Conservation (phyloP, 2,113 vertebrate species). For the Xiphorhynchus elegans region DNA sequence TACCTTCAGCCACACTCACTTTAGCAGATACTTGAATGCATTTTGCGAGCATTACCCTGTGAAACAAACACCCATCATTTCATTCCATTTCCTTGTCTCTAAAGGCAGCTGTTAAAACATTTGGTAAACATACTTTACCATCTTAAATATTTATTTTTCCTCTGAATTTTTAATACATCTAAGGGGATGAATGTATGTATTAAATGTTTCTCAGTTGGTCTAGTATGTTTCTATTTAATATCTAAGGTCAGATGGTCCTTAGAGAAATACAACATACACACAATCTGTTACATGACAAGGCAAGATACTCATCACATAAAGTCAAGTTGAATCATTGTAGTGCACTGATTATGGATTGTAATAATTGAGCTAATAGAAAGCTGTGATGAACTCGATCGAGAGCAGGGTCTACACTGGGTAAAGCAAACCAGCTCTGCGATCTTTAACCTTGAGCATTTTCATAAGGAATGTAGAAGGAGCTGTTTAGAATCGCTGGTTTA, state of each 20-base stretch:
- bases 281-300: conserved; percentile 82
- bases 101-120: conserved; percentile 78
- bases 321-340: conserved; percentile 76
- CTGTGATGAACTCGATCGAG: conserved; percentile 4
- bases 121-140: conserved; percentile 82
- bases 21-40: conserved; percentile 34
- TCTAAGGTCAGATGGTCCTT: conserved; percentile 83
- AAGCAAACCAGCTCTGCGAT: background rate
- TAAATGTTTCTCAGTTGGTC: conserved; percentile 83
- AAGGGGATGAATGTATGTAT: conserved; percentile 78
- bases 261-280: conserved; percentile 82
- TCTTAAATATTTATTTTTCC: conserved; percentile 84
- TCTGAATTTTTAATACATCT: conserved; percentile 82
- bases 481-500: background rate
- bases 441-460: conserved; percentile 15
- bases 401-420: background rate
- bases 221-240: conserved; percentile 82
- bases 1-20: conserved; percentile 17
- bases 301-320: conserved; percentile 76
- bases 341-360: conserved; percentile 65
- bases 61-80: conserved; percentile 70
- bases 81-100: conserved; percentile 73
- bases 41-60: conserved; percentile 57
- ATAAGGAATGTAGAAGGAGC: background rate
- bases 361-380: conserved; percentile 62